Percentiles rank a stretch among this genome's conserved stretches.
These are phyloP conservation scores for Eidolon helvum DNA, from an alignment of 2,113 vertebrate species.

Conservation along the genomic window DNA sequence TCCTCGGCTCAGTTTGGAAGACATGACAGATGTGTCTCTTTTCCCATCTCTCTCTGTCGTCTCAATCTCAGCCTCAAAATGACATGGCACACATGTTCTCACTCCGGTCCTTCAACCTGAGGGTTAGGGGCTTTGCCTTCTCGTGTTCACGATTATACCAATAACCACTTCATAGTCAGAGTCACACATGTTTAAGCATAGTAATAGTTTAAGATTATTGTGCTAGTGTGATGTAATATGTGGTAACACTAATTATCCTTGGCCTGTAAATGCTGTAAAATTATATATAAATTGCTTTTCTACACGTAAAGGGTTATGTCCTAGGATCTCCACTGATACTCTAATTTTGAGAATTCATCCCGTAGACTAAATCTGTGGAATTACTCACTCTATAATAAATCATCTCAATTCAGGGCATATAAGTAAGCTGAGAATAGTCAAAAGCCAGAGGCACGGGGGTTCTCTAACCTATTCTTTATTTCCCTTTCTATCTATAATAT, in stretches of 20 bases:
- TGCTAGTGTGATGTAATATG: neutral
- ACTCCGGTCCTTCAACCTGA: neutral
- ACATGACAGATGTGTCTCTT: slow-evolving; percentile 63
- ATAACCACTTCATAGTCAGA: slow-evolving; percentile 81
- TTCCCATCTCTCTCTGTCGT: neutral
- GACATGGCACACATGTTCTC: neutral
- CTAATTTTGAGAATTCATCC: neutral
- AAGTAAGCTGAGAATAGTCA: neutral
- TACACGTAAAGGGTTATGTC: neutral
- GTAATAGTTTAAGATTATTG: neutral
- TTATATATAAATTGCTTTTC: neutral
- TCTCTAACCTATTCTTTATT: neutral
- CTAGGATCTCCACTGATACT: neutral
- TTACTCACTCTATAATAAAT: neutral
- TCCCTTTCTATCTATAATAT: neutral
- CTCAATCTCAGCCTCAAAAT: slow-evolving; percentile 18
- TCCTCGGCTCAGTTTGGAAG: slow-evolving; percentile 69
- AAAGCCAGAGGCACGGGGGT: neutral
- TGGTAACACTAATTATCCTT: neutral
- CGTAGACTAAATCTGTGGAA: neutral
- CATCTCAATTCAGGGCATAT: neutral
- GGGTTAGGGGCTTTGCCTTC: neutral
- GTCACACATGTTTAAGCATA: neutral
- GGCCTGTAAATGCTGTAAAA: neutral
- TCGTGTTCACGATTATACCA: neutral